Evolutionary conservation across 2,797 vertebrate genomes (phyloP).

Genomic region (Gymnothorax reevesii): DNA sequence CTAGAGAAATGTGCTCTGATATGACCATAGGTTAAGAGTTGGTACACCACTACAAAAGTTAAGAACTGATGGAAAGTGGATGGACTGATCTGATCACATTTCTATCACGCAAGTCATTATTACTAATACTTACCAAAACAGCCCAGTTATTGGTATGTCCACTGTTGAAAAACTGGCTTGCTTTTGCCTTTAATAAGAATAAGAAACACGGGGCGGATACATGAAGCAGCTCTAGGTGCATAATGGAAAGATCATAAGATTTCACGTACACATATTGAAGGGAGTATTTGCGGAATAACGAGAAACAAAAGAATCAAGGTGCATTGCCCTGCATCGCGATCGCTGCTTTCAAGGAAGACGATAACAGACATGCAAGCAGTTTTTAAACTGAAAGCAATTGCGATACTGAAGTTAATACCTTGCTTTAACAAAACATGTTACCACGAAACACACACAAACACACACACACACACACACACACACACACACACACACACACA

Average conservation of each 20-base stretch:
- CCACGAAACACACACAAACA: neutral
- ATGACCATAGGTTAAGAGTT: neutral
- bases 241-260: slow-evolving; percentile 30
- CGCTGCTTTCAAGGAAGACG: neutral
- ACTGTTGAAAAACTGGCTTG: slow-evolving; percentile 87
- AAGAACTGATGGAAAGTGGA: neutral
- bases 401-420: neutral
- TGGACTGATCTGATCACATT: slow-evolving; percentile 23
- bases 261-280: neutral
- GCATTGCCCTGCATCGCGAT: neutral
- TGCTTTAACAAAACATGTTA: neutral
- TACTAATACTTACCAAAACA: slow-evolving; percentile 83
- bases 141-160: slow-evolving; percentile 99
- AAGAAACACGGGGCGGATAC: neutral
- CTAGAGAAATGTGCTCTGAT: slow-evolving; percentile 13
- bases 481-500: neutral
- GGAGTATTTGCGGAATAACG: neutral
- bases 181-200: slow-evolving; percentile 67
- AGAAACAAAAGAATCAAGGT: neutral
- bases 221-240: neutral
- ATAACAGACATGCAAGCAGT: neutral
- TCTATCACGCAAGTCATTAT: neutral
- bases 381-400: neutral
- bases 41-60: neutral
- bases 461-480: no score